Evolutionary conservation across 1,140 invertebrate genomes (phyloP), one percentile per base, ranked within the genome.

Genomic region (Armadillidium nasatum): DNA sequence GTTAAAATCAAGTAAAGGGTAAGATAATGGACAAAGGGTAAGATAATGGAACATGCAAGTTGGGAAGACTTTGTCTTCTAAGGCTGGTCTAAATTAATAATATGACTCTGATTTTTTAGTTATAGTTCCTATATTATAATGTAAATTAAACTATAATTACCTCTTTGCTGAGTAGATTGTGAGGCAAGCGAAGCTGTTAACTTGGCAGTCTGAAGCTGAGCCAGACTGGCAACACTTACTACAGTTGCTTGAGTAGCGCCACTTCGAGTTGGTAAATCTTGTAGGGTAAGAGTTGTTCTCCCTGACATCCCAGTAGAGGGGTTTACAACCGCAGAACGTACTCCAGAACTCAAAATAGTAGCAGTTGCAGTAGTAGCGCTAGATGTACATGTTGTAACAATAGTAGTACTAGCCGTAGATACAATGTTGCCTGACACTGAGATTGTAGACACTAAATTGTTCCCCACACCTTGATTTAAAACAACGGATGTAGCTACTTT

Each of bases 221-320:
- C 82, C 7, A 85, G 78, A 71, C 81, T 82, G n/a, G 83, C 82
- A 11, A 86, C 84, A 72, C 84, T 83, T 50, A 85, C 84, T 6
- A 85, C 83, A 72, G 83, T 81, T 10, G 79, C 79, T 73, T 60
- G 80, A 23, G 69, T 44, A 71, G 44, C 21, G 21, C 44, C 23
- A 71, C 13, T 43, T 71, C 76, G 73, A 10, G 73, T 75, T 72
- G 76, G 76, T 6, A 77, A 71, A 54, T 78, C 79, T 50, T 78
- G 76, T 21, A 80, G 76, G 7, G 76, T 66, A 33, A 80, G 43
- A 21, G 79, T 78, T 22, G 75, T 72, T 22, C 80, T 71, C 23
- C 80, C 75, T 44, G 78, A 10, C 46, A 45, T 66, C 50, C 73
- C 67, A 69, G 75, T 75, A 44, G 71, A 72, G 44, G 78, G 46